Base-by-base conservation (phyloP, 2,113 vertebrate genomes). In the Anhinga anhinga region DNA sequence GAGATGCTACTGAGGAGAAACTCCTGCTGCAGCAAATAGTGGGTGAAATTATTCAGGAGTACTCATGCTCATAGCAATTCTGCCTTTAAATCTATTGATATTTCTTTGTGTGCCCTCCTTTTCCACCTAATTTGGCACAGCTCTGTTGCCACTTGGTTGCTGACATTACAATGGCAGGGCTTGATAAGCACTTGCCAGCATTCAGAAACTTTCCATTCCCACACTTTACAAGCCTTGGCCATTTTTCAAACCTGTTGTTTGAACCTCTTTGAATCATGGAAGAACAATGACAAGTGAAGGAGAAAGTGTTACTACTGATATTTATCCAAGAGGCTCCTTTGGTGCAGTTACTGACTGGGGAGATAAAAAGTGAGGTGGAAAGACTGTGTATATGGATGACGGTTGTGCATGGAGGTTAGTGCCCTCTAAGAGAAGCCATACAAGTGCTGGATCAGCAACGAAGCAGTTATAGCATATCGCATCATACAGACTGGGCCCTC, bases 191-290 rank as follows among this genome's bases (percentile, higher is more conserved):
- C 36, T 95, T 95, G 92, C 95, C 94, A 97, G 83, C 91, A 90
- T 96, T 97, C 69, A 96, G 58, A 81, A 93, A 77, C 92, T 97
- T 98, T 97, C 93, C 83, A 96, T 97, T 97, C 96, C 96, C 97
- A 97, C 95, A 97, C 90, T 93, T 91, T 55, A 71, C n/a, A 82
- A 93, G 56, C 56, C n/a, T 52, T 93, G 90, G 74, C 77, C 15
- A 1, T 88, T 93, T 91, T 83, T 95, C 95, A 95, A 82, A 80
- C 34, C 59, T 81, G 90, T 86, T 90, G 87, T 82, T 88, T 92
- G 88, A 91, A 97, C 70, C 73, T 15, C 15, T 96, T 96, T 95
- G 90, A 94, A 86, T 92, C 67, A 26, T 11, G 22, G 73, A 93
- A 96, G 88, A 96, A 97, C 96, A 97, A 97, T 96, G 93, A 74